A percentile compares a stretch with the other conserved stretches of the same genome.
Conservation (phyloP, 2,797 vertebrate species). For the Smutsia temminckii region DNA sequence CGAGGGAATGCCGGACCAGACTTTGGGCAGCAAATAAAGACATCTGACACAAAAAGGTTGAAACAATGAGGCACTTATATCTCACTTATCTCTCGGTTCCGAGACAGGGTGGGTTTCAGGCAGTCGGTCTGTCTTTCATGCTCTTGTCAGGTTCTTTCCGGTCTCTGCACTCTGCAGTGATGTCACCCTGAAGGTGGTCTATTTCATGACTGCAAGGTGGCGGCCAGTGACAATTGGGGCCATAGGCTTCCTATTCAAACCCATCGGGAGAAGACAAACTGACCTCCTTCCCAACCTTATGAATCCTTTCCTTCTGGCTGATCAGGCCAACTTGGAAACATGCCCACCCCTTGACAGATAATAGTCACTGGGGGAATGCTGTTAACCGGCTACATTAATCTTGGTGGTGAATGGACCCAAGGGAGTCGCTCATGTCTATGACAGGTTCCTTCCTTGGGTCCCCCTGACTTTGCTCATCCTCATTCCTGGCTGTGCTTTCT, state of each 20-base stretch:
- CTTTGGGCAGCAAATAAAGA: background rate
- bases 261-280: background rate
- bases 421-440: fast-evolving
- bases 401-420: fast-evolving
- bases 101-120: background rate
- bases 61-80: fast-evolving
- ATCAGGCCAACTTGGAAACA: fast-evolving
- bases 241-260: background rate
- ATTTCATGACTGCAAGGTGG: background rate
- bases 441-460: no score
- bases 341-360: background rate
- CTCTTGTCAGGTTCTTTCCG: fast-evolving
- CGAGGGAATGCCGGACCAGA: fast-evolving
- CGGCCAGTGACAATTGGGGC: background rate
- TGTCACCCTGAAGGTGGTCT: no score
- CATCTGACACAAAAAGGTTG: background rate
- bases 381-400: fast-evolving
- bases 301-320: background rate
- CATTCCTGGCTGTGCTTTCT: background rate
- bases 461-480: background rate
- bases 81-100: fast-evolving
- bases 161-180: background rate
- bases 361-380: fast-evolving
- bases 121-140: background rate
- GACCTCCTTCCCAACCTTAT: background rate